Evolutionary conservation across 1,140 invertebrate genomes (phyloP).

Genomic region (Drosophila baimaii): DNA sequence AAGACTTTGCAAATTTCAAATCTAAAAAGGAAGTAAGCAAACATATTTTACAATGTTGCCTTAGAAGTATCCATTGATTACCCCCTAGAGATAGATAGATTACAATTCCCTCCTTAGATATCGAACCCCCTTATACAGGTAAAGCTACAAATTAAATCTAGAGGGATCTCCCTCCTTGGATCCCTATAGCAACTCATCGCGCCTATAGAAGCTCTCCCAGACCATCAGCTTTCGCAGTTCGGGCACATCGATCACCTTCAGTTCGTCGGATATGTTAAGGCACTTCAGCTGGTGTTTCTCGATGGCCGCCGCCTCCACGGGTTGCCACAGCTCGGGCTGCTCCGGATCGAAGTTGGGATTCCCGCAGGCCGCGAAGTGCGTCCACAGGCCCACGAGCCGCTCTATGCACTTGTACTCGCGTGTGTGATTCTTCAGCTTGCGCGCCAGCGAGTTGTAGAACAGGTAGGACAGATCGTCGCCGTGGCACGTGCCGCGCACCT

Average conservation of each 20-base stretch:
- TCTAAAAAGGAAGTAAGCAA: too few relatives aligned
- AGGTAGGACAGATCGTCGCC: slow-evolving; percentile 88
- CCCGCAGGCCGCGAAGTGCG: slow-evolving; percentile 84
- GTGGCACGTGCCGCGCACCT: slow-evolving; percentile 85
- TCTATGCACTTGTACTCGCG: slow-evolving; percentile 84
- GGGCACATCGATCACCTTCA: slow-evolving; percentile 84
- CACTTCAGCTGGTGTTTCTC: slow-evolving; percentile 83
- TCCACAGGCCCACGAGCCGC: slow-evolving; percentile 83
- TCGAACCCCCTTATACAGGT: slow-evolving; percentile 13
- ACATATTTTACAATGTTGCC: too few relatives aligned
- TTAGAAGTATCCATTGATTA: slow-evolving; percentile 3
- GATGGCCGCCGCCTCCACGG: slow-evolving; percentile 50
- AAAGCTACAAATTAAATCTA: slow-evolving; percentile 31
- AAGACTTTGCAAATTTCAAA: too few relatives aligned
- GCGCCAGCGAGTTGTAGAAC: slow-evolving; percentile 85
- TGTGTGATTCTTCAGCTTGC: slow-evolving; percentile 82
- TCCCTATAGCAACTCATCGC: slow-evolving; percentile 71
- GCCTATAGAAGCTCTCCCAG: slow-evolving; percentile 84
- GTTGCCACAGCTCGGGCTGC: slow-evolving; percentile 71
- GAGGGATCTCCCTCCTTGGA: not conserved
- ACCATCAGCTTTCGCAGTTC: slow-evolving; percentile 84
- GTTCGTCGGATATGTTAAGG: slow-evolving; percentile 85
- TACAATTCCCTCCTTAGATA: not conserved
- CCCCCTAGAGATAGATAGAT: too few relatives aligned
- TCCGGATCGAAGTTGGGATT: slow-evolving; percentile 82